phyloP scores from a whole-genome alignment of 2,797 vertebrate genomes.

The Adrianichthys oophorus region DNA sequence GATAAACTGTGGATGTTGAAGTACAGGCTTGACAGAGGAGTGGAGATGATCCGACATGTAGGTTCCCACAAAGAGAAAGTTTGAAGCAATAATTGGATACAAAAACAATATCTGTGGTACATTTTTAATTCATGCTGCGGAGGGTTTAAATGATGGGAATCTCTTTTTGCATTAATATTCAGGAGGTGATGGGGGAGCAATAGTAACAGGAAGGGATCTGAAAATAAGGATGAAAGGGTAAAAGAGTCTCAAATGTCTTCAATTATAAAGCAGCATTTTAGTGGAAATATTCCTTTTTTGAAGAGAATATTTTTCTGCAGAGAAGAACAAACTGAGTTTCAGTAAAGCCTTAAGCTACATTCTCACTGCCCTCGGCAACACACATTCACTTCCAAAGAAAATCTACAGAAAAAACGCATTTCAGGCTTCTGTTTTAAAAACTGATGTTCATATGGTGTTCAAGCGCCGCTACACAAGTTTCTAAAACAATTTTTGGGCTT shows the following conservation, averaged over 20 bases:
- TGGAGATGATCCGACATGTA: conserved; percentile 1
- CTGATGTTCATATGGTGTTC: too few species aligned
- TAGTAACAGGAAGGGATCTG: background rate
- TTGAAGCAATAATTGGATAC: background rate
- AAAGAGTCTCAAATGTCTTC: conserved; percentile 24
- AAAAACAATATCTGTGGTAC: background rate
- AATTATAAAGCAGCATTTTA: conserved; percentile 36
- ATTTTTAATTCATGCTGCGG: conserved; percentile 15
- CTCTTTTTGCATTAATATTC: conserved; percentile 17
- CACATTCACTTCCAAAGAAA: too few species aligned
- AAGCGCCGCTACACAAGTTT: too few species aligned
- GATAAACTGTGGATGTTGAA: conserved; percentile 42
- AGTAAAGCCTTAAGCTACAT: too few species aligned
- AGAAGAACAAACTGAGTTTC: too few species aligned
- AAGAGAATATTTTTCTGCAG: too few species aligned
- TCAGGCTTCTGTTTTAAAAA: too few species aligned
- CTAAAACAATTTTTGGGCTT: too few species aligned
- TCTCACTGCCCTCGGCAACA: too few species aligned
- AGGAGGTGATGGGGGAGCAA: background rate
- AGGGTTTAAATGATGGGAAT: conserved; percentile 6
- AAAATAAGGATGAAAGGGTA: conserved; percentile 15
- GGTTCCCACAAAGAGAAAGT: conserved; percentile 9
- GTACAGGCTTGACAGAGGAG: conserved; percentile 13
- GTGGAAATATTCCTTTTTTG: too few species aligned
- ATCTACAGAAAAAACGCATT: too few species aligned